These are phyloP conservation scores for Aphelenchoides besseyi DNA, from an alignment of 1,140 invertebrate genomes.

Conservation along the genomic window DNA sequence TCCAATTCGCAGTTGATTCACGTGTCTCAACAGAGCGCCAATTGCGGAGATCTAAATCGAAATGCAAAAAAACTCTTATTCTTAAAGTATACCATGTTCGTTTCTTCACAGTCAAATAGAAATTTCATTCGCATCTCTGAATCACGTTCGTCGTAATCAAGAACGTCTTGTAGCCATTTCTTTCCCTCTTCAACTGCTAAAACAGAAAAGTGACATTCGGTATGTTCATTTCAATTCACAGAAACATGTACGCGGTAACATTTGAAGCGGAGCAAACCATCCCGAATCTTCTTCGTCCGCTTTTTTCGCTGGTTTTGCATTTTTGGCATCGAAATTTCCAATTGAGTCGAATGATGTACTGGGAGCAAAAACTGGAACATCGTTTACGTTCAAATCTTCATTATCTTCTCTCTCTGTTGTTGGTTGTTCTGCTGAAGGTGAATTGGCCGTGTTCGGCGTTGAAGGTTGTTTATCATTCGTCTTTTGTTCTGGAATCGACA, in stretches of 20 bases:
- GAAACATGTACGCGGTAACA: slow-evolving; percentile 6
- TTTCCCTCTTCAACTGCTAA: slow-evolving; percentile 24
- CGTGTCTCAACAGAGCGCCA: slow-evolving; percentile 42
- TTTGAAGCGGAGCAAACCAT: slow-evolving; percentile 8
- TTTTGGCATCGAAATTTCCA: no score
- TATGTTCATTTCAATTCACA: background rate
- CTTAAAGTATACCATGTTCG: slow-evolving; percentile 18
- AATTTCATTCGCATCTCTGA: background rate
- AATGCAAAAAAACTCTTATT: slow-evolving; percentile 1
- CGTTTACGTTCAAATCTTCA: no score
- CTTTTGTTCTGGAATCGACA: background rate
- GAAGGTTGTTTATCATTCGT: background rate
- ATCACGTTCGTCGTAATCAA: slow-evolving; percentile 17
- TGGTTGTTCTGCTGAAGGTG: no score
- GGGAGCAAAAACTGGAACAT: background rate
- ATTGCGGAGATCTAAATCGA: slow-evolving; percentile 40
- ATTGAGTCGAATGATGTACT: no score
- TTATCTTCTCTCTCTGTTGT: no score
- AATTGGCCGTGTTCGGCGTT: no score
- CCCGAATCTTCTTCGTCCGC: background rate
- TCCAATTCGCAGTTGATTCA: slow-evolving; percentile 44
- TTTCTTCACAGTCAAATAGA: slow-evolving; percentile 18
- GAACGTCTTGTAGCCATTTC: slow-evolving; percentile 3
- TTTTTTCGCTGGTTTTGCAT: background rate
- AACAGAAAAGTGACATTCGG: background rate